Evolutionary conservation across 2,797 vertebrate species (phyloP).

Genomic region (Coregonus ussuriensis): DNA sequence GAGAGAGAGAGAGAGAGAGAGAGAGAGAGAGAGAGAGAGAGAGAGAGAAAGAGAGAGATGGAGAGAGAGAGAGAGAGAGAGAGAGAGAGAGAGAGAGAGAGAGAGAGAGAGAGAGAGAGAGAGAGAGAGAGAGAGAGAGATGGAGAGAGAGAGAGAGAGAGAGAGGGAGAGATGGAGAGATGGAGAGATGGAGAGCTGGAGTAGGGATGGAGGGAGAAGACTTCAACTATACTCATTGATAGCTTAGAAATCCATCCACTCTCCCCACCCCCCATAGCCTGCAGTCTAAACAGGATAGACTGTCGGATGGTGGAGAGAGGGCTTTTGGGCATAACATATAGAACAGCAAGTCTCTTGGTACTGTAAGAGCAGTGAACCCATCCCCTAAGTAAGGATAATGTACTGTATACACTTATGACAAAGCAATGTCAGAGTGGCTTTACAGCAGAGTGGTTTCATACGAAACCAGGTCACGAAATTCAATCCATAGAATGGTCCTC

Average conservation of each 20-base stretch:
- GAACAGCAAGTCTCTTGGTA: slow-evolving; percentile 42
- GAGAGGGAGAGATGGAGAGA: too few species aligned
- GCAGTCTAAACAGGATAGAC: slow-evolving; percentile 2
- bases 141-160: neutral
- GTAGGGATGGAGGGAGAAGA: slow-evolving; percentile 9
- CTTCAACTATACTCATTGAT: slow-evolving; percentile 39
- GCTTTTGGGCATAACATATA: slow-evolving; percentile 58
- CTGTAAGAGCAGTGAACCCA: neutral
- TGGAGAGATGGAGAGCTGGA: neutral
- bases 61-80: neutral
- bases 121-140: too few species aligned
- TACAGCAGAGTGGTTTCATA: too few species aligned
- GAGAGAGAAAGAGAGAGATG: neutral
- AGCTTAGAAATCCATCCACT: slow-evolving; percentile 40
- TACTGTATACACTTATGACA: neutral
- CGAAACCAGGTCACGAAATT: too few species aligned
- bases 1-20: too few species aligned
- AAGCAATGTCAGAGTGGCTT: neutral
- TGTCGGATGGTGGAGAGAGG: slow-evolving; percentile 22
- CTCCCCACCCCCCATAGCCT: slow-evolving; percentile 9
- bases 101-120: neutral
- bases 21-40: neutral
- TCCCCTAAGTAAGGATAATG: neutral
- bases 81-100: too few species aligned
- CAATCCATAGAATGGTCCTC: too few species aligned